These are phyloP conservation scores for Malurus elegans DNA, from an alignment of 2,113 vertebrate species.

Conservation along the genomic window DNA sequence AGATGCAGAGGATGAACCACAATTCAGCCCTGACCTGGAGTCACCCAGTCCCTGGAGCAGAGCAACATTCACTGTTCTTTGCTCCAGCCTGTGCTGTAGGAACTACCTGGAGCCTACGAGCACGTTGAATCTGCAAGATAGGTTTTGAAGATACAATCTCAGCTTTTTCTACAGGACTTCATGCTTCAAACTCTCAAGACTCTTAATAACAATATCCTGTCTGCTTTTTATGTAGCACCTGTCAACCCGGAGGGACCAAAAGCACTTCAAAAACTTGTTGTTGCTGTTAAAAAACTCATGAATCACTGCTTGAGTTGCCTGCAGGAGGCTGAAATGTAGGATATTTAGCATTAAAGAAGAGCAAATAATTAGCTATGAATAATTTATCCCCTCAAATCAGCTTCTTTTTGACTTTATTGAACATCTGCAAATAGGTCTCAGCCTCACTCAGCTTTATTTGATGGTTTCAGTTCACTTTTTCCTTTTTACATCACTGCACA, in stretches of 20 bases:
- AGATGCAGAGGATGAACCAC: not conserved
- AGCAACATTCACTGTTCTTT: not conserved
- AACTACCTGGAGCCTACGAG: not conserved
- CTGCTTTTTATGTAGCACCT: constrained; percentile 62
- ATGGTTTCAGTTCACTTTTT: not conserved
- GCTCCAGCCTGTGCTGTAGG: not conserved
- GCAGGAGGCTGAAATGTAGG: constrained; percentile 61
- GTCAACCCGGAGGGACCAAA: constrained; percentile 52
- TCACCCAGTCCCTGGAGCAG: not conserved
- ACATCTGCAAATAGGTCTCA: constrained; percentile 56
- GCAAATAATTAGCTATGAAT: constrained; percentile 68
- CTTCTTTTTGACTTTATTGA: constrained; percentile 58
- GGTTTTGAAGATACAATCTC: constrained; percentile 32
- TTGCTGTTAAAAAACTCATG: constrained; percentile 34
- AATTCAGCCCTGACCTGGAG: not conserved
- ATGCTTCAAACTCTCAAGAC: constrained; percentile 35
- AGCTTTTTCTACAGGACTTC: constrained; percentile 22
- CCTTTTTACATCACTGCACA: not conserved
- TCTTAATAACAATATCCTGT: constrained; percentile 50
- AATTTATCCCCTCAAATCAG: constrained; percentile 65
- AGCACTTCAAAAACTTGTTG: constrained; percentile 49
- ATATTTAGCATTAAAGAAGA: constrained; percentile 64
- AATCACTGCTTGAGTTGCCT: constrained; percentile 56
- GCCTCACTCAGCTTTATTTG: not conserved
- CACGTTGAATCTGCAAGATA: not conserved